Conservation (phyloP, 1,140 invertebrate genomes). For the fruit fly (Drosophila melanogaster) region Release_6_plus_ISO1_MT NT_033777.3:20530501-20531000, state of each 20-base stretch:
- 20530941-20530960: constrained; percentile 20
- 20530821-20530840: constrained; percentile 71
- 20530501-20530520: too few relatives aligned
- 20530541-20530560: too few relatives aligned
- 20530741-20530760: neutral
- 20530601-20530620: too few relatives aligned
- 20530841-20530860: constrained; percentile 75
- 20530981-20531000: constrained; percentile 40
- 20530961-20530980: constrained; percentile 46
- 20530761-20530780: neutral
- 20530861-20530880: constrained; percentile 44
- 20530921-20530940: constrained; percentile 70
- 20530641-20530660: neutral
- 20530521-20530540: too few relatives aligned
- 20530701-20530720: too few relatives aligned
- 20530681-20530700: too few relatives aligned
- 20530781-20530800: constrained; percentile 28
- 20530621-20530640: too few relatives aligned
- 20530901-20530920: constrained; percentile 79
- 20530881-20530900: constrained; percentile 36
- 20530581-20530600: too few relatives aligned
- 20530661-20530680: too few relatives aligned
- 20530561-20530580: too few relatives aligned
- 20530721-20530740: too few relatives aligned
- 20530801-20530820: constrained; percentile 40